A percentile compares a stretch with the other conserved stretches of the same genome.
These are phyloP conservation scores for Scartelaos histophorus DNA, from an alignment of 2,113 vertebrate genomes.

Conservation along the genomic window DNA sequence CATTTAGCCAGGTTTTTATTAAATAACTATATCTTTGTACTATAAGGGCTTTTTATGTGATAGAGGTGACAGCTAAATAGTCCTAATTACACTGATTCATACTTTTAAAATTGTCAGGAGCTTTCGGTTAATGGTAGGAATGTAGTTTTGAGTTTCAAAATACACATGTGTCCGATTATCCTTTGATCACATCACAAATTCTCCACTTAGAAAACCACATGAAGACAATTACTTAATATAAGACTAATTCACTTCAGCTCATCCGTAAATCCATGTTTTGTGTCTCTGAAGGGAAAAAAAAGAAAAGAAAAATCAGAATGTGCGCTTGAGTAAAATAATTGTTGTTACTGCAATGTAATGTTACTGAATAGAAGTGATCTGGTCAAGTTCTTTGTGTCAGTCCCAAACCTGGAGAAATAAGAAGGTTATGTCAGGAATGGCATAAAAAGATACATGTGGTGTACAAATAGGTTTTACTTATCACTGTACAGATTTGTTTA, in stretches of 20 bases:
- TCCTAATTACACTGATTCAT: slow-evolving; percentile 74
- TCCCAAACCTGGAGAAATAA: neutral
- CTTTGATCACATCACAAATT: slow-evolving; percentile 47
- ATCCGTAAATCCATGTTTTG: slow-evolving; percentile 2
- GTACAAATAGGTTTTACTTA: too few species aligned
- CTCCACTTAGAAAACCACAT: slow-evolving; percentile 13
- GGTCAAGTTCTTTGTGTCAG: neutral
- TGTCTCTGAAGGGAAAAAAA: neutral
- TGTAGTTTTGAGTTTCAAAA: slow-evolving; percentile 35
- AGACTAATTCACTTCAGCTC: slow-evolving; percentile 5
- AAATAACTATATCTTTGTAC: slow-evolving; percentile 40
- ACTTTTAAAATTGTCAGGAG: slow-evolving; percentile 58
- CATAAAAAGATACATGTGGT: slow-evolving; percentile 12
- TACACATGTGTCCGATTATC: slow-evolving; percentile 48
- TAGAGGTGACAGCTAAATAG: slow-evolving; percentile 74
- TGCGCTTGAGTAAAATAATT: neutral
- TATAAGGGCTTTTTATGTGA: slow-evolving; percentile 64
- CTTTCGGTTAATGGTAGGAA: slow-evolving; percentile 43
- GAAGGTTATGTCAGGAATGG: neutral
- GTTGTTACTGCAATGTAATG: neutral
- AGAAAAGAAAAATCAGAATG: neutral
- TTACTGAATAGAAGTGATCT: neutral
- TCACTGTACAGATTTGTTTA: too few species aligned
- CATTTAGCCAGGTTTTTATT: slow-evolving; percentile 76
- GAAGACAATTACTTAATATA: slow-evolving; percentile 21